Evolutionary conservation across 1,140 invertebrate genomes (phyloP), one percentile per base, ranked within the genome.

Genomic region (Bilobella aurantiaca): DNA sequence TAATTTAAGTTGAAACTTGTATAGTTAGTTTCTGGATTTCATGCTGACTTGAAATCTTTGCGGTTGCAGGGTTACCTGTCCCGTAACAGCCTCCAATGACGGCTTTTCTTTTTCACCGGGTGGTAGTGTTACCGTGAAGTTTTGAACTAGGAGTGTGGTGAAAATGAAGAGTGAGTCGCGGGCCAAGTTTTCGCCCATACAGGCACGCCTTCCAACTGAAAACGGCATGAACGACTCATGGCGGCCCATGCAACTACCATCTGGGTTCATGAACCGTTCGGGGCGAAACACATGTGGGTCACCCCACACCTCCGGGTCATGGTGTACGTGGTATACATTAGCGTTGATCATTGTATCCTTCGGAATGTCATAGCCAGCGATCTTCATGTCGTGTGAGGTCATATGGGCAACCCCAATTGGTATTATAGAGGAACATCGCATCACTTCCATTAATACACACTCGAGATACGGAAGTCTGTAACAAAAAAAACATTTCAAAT

Each of bases 221-320:
- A 65, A 65, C 21, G 63, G 56, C n/a, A 65, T 2, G 5, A 65
- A 59, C 1, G 63, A 5, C 8, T 58, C 56, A 21, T 58, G 58
- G 25, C 46, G 3, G 18, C 2, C 18, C 18, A 28, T 53, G 3
- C 25, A 12, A n/a, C 5, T 47, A 16, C 60, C 65, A 57, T 66
- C 60, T 5, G 12, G 3, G 8, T n/a, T 64, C 5, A 81, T 60
- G 75, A 80, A 81, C 63, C 80, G 74, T 58, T 80, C 77, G 2
- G 81, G 80, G 27, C 72, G 67, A 65, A 78, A 82, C 21, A 63
- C 64, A 25, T 77, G 70, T 1, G 81, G 79, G 3, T 80, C 70
- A 0, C 75, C 73, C 69, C 79, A 81, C 21, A 77, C 62, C 12
- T 70, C 68, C 0, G 75, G 69, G 70, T 81, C 76, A 29, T 75